Conservation (phyloP, 1,140 invertebrate genomes). For the Xylocopa sonorina region DNA sequence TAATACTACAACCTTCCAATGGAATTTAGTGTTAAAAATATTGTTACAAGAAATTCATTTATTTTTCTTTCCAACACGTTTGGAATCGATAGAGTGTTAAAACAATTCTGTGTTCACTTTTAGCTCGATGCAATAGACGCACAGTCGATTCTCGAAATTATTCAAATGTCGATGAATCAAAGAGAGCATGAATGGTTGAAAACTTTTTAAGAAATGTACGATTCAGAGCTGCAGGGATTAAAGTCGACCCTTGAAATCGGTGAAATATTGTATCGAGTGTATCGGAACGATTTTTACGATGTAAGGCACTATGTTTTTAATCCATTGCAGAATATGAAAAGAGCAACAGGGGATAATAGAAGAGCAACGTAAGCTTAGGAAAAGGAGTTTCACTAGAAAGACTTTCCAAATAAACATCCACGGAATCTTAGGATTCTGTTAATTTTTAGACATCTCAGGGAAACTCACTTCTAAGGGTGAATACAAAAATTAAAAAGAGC, state of each 20-base stretch:
- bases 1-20: too few relatives aligned
- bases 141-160: background rate
- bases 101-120: background rate
- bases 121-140: background rate
- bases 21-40: background rate
- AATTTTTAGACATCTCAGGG: too few relatives aligned
- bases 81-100: background rate
- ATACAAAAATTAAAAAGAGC: background rate
- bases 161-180: background rate
- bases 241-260: slow-evolving; percentile 11
- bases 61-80: background rate
- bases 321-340: background rate
- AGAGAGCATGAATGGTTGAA: background rate
- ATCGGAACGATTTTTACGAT: background rate
- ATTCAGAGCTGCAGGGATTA: background rate
- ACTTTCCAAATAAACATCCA: background rate
- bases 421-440: too few relatives aligned
- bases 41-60: background rate
- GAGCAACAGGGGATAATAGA: background rate
- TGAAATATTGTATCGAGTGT: background rate
- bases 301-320: background rate
- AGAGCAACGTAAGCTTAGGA: background rate
- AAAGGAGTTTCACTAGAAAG: background rate
- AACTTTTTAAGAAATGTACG: background rate
- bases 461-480: background rate